These are phyloP conservation scores for Geopemphigus sp. DNA, from an alignment of 1,140 invertebrate genomes.

Conservation along the genomic window DNA sequence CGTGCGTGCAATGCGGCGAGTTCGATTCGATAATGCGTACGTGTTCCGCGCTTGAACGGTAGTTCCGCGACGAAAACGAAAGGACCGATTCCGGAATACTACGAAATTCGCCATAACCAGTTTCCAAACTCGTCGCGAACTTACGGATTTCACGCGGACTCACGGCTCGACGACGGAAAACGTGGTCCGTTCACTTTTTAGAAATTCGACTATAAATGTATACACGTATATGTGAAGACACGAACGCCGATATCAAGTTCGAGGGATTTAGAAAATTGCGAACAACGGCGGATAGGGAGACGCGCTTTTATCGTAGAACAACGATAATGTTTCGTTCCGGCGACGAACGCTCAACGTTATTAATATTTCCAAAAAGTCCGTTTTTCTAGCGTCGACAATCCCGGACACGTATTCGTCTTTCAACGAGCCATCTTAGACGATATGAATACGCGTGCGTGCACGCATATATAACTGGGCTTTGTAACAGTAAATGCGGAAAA, in stretches of 20 bases:
- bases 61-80: not conserved
- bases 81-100: not conserved
- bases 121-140: conserved; percentile 13
- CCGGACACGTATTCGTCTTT: too few species aligned
- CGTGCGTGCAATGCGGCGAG: too few species aligned
- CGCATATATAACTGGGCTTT: not conserved
- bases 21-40: not conserved
- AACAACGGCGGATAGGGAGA: too few species aligned
- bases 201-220: conserved; percentile 11
- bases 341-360: too few species aligned
- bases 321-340: too few species aligned
- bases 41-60: too few species aligned
- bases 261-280: too few species aligned
- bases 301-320: too few species aligned
- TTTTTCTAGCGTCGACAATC: too few species aligned
- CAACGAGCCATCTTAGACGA: not conserved
- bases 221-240: too few species aligned
- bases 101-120: conserved; percentile 1
- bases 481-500: conserved; percentile 33
- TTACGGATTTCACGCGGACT: conserved; percentile 10
- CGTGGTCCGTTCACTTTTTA: conserved; percentile 30
- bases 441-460: not conserved
- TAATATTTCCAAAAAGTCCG: too few species aligned
- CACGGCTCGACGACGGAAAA: conserved; percentile 1
- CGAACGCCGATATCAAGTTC: not conserved